Percentiles rank a stretch among this genome's conserved stretches.
These are phyloP conservation scores for Glyptemys insculpta DNA, from an alignment of 2,797 vertebrate genomes.

Conservation along the genomic window DNA sequence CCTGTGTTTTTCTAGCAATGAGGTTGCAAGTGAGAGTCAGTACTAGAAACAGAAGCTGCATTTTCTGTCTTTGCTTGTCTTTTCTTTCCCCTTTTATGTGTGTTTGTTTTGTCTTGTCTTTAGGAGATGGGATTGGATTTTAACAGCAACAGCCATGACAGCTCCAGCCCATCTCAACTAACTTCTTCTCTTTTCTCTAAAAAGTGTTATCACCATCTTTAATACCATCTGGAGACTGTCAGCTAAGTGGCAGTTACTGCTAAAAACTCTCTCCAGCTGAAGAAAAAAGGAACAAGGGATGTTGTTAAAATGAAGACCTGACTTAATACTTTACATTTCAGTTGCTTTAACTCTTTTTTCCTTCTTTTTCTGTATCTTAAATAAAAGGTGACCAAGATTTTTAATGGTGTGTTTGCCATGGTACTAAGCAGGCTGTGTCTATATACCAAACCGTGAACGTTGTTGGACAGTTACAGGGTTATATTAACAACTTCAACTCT, in stretches of 20 bases:
- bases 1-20: neutral
- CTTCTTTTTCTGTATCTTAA: neutral
- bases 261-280: neutral
- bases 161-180: neutral
- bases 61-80: neutral
- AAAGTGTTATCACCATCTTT: neutral
- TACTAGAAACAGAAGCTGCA: neutral
- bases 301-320: neutral
- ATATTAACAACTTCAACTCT: neutral
- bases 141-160: neutral
- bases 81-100: neutral
- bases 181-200: neutral
- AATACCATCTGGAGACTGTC: neutral
- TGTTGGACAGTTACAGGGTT: neutral
- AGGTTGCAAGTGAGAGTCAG: neutral
- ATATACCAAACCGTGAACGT: neutral
- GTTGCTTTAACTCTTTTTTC: too few species aligned
- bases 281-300: neutral
- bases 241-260: neutral
- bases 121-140: neutral
- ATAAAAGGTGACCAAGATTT: neutral
- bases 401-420: neutral
- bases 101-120: neutral
- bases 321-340: neutral
- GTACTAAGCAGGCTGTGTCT: neutral